phyloP scores from a whole-genome alignment of 2,797 vertebrate species.

The Dendrocincla tyrannina region DNA sequence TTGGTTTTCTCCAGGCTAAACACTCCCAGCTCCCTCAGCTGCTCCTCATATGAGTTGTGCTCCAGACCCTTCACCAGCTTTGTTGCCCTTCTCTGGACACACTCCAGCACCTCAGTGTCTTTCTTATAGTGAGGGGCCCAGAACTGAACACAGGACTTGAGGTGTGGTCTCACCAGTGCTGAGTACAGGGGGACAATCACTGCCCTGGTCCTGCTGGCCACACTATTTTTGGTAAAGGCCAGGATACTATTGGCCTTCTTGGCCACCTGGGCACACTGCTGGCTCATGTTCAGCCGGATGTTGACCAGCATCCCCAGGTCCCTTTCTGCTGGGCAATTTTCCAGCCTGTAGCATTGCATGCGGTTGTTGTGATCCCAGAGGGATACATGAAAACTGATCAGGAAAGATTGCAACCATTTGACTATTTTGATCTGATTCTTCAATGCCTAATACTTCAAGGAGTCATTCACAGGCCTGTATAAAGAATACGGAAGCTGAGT shows the following conservation, averaged over 20 bases:
- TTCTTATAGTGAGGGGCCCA: background rate
- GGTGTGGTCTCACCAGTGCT: background rate
- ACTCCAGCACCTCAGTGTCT: fast-evolving
- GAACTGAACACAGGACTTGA: background rate
- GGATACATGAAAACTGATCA: background rate
- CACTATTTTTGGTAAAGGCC: background rate
- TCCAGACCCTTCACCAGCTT: background rate
- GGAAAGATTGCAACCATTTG: background rate
- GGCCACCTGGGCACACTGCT: background rate
- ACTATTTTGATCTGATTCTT: background rate
- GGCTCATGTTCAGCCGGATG: background rate
- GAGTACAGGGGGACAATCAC: no score
- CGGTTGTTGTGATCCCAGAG: background rate
- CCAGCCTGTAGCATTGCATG: background rate
- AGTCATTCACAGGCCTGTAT: background rate
- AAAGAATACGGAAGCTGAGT: background rate
- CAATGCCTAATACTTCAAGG: background rate
- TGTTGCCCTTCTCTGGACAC: fast-evolving
- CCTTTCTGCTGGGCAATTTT: background rate
- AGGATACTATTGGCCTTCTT: background rate
- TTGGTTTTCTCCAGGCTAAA: background rate
- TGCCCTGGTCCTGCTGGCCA: background rate
- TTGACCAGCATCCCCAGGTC: background rate
- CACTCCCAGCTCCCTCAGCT: background rate
- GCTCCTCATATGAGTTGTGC: background rate